Conservation (phyloP, 1,140 invertebrate species). For the Propsilocerus akamusi region DNA sequence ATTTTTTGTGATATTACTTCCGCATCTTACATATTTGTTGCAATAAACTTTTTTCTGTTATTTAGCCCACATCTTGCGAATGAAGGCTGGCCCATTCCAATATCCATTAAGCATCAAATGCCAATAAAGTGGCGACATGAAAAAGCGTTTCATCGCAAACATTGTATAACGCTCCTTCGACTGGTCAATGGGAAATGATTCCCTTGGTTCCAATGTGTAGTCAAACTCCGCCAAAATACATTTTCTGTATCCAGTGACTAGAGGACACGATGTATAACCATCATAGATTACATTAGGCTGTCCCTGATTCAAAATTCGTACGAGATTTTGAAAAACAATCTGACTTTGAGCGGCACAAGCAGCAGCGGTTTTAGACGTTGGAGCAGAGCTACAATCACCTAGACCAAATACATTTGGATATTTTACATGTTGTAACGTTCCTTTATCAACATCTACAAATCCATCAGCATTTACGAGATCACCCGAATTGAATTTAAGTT, state of each 20-base stretch:
- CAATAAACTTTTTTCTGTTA: too few species aligned
- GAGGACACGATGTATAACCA: slow-evolving; percentile 92
- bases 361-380: slow-evolving; percentile 93
- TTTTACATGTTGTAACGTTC: slow-evolving; percentile 60
- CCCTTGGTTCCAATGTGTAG: slow-evolving; percentile 64
- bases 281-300: slow-evolving; percentile 40
- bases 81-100: slow-evolving; percentile 67
- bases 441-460: slow-evolving; percentile 58
- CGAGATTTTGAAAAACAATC: slow-evolving; percentile 58
- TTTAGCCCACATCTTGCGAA: too few species aligned
- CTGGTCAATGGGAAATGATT: slow-evolving; percentile 89
- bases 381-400: slow-evolving; percentile 80
- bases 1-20: too few species aligned
- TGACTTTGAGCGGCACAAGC: slow-evolving; percentile 78
- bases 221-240: slow-evolving; percentile 94
- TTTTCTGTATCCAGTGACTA: slow-evolving; percentile 63
- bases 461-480: slow-evolving; percentile 46
- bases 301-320: slow-evolving; percentile 39
- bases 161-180: slow-evolving; percentile 56
- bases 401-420: slow-evolving; percentile 84
- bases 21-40: too few species aligned
- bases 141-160: slow-evolving; percentile 72
- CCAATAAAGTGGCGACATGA: slow-evolving; percentile 90
- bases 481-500: slow-evolving; percentile 33
- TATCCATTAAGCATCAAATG: slow-evolving; percentile 69